Evolutionary conservation across 2,888 invertebrate species (phyloP).

Genomic region (Brenthis daphne): DNA sequence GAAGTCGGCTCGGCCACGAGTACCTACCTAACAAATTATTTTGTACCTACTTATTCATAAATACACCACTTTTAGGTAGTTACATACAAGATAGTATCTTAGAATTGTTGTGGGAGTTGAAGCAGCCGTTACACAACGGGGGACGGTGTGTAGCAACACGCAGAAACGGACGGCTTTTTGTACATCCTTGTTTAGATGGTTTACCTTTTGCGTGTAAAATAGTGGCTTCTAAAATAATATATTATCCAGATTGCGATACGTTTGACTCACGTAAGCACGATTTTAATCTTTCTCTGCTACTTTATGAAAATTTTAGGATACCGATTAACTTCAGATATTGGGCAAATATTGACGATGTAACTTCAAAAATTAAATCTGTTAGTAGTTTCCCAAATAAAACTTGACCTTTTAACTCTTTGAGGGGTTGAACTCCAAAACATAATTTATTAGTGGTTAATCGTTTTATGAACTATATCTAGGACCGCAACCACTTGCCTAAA

Average conservation of each 20-base stretch:
- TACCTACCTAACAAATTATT: too few species aligned
- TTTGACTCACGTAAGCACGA: conserved; percentile 49
- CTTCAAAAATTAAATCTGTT: too few species aligned
- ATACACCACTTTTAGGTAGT: conserved; percentile 43
- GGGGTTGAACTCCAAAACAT: too few species aligned
- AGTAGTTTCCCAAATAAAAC: too few species aligned
- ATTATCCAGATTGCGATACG: conserved; percentile 50
- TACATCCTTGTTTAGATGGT: conserved; percentile 46
- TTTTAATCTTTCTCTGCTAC: background rate
- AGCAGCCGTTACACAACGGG: conserved; percentile 46
- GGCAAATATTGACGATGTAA: too few species aligned
- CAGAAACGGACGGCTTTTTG: conserved; percentile 52
- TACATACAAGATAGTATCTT: conserved; percentile 49
- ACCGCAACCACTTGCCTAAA: too few species aligned
- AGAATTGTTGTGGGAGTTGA: conserved; percentile 53
- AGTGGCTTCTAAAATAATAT: conserved; percentile 42
- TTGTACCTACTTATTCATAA: background rate
- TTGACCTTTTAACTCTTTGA: too few species aligned
- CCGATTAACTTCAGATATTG: too few species aligned
- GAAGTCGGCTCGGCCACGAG: too few species aligned
- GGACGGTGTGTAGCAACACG: conserved; percentile 57
- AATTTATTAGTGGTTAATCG: too few species aligned
- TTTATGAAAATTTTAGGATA: background rate
- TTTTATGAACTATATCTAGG: too few species aligned
- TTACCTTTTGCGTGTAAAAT: conserved; percentile 56